Base-by-base conservation (phyloP, 2,797 vertebrate genomes). In the Channallabes apus region DNA sequence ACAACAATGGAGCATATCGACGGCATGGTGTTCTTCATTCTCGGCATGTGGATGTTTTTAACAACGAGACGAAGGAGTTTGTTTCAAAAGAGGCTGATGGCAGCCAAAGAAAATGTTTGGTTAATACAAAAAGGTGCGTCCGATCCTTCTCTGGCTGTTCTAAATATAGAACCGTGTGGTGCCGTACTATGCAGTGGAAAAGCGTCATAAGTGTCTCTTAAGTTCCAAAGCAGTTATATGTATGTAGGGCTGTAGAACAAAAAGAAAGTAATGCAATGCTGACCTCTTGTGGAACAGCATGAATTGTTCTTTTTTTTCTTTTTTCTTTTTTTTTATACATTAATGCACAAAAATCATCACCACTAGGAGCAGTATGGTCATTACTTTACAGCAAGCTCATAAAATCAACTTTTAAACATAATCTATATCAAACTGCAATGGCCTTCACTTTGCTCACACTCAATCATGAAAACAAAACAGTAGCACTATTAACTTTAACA, bases 221-320 rank as follows among this genome's bases (percentile, higher is more conserved):
- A 0, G 17, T 29, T 51, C 6, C 17, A 27, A 27, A 46, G 17
- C 59, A 35, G 9, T 59, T 9, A 2, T 78, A 8, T 18, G 8
- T 22, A 6, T 14, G 54, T 22, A 4, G 1, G 38, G 35, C 1
- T 59, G n/a, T 59, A 0, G 15, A 12, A 65, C 59, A 6, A 29
- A 1, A 8, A 54, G 41, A 80, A 67, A 82, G 15, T 89, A 88
- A 89, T 87, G 22, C 22, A 87, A 35, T 88, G 84, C 88, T 76
- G 92, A 87, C 94, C 89, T 87, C 93, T 94, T 84, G 86, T 92
- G 94, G 92, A 82, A n/a, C 3, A 77, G 17, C 9, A 22, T 22
- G 18, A 59, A 51, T 54, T 20, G 41, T 32, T 15, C 22, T 22
- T 58, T 29, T 6, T 82, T 46, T 46, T 7, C 7, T 41, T 7